Base-by-base conservation (phyloP, 2,888 invertebrate species). In the Strigamia maritima region DNA sequence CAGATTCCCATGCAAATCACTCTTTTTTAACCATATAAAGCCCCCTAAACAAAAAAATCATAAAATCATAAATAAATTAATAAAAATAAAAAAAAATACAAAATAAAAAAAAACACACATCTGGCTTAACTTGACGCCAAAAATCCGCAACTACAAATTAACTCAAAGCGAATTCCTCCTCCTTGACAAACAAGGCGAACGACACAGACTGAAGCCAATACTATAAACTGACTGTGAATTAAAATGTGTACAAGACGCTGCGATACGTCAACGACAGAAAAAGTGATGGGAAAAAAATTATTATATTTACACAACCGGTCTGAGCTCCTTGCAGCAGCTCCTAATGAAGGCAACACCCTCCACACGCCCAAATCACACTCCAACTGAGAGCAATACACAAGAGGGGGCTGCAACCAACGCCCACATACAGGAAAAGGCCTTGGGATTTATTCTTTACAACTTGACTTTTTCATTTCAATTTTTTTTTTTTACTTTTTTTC, bases 351-450 rank as follows among this genome's bases (percentile, higher is more conserved):
- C 22, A 60, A 60, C 60, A 22, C 60, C 60, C 60, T 60, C 60
- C 60, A 60, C 60, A 60, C 60, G 60, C 60, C 60, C 60, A 60
- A 60, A 19, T 60, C 60, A 60, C 60, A 60, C 60, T 60, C 60
- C 22, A 19, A 24, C 49, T 49, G 49, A 49, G 49, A 49, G 49
- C 49, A 14, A 35, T 49, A 19, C 60, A 60, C 60, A 22, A 60
- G 60, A 60, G 60, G 60, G 60, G 60, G 60, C 24, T 60, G 60
- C 60, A 60, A 60, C 60, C 60, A 60, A 60, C 60, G 60, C 60
- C 60, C 60, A 60, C 60, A 60, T 24, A 60, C 22, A 60, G 22
- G 22, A 60, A 60, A 60, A 60, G 60, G 60, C 60, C 60, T 60
- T 60, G 60, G 22, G 19, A 60, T 60, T 60, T 60, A 60, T 60